Conservation (phyloP, 2,113 vertebrate species). For the Polypterus senegalus region DNA sequence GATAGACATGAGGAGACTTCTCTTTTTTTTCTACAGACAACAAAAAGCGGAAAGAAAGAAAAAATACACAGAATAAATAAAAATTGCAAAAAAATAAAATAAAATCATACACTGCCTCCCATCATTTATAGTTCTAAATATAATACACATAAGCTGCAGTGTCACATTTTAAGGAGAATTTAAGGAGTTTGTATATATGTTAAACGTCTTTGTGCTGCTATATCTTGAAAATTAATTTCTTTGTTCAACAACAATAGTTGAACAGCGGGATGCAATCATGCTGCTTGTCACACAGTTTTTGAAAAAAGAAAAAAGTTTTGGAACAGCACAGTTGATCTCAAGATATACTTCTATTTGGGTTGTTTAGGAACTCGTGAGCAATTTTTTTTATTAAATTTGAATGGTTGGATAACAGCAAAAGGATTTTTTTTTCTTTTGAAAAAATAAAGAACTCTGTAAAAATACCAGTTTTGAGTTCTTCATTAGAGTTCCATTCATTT, state of each 20-base stretch:
- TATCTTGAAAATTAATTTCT: conserved; percentile 22
- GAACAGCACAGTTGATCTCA: neutral
- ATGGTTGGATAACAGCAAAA: too few species aligned
- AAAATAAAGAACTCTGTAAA: too few species aligned
- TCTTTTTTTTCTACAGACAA: conserved; percentile 5
- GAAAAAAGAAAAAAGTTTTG: neutral
- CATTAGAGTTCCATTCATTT: too few species aligned
- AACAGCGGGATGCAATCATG: conserved; percentile 43
- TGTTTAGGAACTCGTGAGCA: too few species aligned
- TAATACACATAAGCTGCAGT: conserved; percentile 48
- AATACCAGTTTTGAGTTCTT: too few species aligned
- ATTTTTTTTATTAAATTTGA: too few species aligned
- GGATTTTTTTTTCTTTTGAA: too few species aligned
- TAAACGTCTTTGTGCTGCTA: conserved; percentile 14
- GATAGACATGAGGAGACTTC: conserved; percentile 5
- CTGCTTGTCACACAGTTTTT: neutral
- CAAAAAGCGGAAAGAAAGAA: conserved; percentile 10
- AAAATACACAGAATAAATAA: conserved; percentile 19
- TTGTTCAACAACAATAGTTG: conserved; percentile 35
- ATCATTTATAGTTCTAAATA: conserved; percentile 30
- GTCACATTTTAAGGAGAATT: conserved; percentile 36
- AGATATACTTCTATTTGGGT: neutral
- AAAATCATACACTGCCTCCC: conserved; percentile 6
- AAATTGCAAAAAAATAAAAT: conserved; percentile 20
- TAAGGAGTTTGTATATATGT: neutral